These are phyloP conservation scores for Melinopterus prodromus DNA, from an alignment of 2,888 invertebrate genomes.

Conservation along the genomic window DNA sequence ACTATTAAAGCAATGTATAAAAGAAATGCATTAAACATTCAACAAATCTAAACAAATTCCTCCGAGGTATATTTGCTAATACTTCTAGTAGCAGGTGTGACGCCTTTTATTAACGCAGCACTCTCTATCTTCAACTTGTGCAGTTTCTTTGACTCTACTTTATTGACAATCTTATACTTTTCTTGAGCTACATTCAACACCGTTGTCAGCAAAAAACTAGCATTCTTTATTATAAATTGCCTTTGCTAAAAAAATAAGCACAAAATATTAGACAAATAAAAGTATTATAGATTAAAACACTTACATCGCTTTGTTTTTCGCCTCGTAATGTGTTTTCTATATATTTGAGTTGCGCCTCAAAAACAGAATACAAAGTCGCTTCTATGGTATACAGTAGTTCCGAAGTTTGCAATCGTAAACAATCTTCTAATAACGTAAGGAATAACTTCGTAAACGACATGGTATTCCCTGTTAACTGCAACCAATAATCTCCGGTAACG, in stretches of 20 bases:
- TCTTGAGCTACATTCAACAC: constrained; percentile 71
- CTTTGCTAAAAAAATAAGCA: constrained; percentile 52
- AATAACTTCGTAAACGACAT: constrained; percentile 82
- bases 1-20: background rate
- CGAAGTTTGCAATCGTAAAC: constrained; percentile 76
- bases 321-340: constrained; percentile 66
- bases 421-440: constrained; percentile 77
- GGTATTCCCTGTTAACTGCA: constrained; percentile 81
- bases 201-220: constrained; percentile 73
- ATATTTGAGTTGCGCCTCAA: constrained; percentile 77
- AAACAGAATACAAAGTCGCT: constrained; percentile 75
- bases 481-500: constrained; percentile 73
- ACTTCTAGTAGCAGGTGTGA: constrained; percentile 66
- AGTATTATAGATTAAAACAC: constrained; percentile 26
- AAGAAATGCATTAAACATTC: background rate
- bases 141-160: constrained; percentile 67
- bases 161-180: constrained; percentile 68
- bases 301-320: constrained; percentile 66
- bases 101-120: constrained; percentile 63
- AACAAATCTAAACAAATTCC: constrained; percentile 64
- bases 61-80: constrained; percentile 75
- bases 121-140: constrained; percentile 65
- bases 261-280: background rate
- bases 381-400: constrained; percentile 79
- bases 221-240: constrained; percentile 71